Conservation (phyloP, 2,113 vertebrate species). For the Panthera tigris region DNA sequence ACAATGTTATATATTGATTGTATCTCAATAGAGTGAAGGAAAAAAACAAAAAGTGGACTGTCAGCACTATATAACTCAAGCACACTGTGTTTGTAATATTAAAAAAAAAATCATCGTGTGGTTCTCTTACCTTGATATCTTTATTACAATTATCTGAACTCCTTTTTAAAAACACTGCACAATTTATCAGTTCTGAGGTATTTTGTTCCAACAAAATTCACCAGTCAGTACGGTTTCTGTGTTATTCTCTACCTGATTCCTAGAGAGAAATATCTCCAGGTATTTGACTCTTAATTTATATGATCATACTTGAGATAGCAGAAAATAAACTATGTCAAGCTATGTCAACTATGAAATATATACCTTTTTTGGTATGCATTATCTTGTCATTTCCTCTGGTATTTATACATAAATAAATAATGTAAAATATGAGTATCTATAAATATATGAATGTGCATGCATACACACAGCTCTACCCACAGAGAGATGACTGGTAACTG, state of each 20-base stretch:
- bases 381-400: background rate
- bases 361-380: background rate
- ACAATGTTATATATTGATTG: background rate
- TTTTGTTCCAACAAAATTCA: background rate
- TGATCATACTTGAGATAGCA: background rate
- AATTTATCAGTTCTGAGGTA: background rate
- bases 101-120: background rate
- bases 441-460: background rate
- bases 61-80: background rate
- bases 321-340: background rate
- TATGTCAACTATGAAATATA: background rate
- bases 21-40: background rate
- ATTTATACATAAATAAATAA: background rate
- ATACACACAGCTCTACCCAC: background rate
- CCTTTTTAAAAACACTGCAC: background rate
- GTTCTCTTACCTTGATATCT: background rate
- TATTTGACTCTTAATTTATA: slow-evolving; percentile 4
- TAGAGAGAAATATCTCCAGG: background rate
- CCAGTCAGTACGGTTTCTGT: background rate
- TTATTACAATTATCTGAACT: background rate
- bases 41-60: background rate
- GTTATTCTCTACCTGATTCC: background rate
- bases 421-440: background rate
- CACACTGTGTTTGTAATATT: background rate
- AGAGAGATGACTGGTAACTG: background rate